Percentiles rank a stretch among this genome's conserved stretches.
Evolutionary conservation across 2,888 invertebrate genomes (phyloP).

Genomic region (Hetaerina titia): DNA sequence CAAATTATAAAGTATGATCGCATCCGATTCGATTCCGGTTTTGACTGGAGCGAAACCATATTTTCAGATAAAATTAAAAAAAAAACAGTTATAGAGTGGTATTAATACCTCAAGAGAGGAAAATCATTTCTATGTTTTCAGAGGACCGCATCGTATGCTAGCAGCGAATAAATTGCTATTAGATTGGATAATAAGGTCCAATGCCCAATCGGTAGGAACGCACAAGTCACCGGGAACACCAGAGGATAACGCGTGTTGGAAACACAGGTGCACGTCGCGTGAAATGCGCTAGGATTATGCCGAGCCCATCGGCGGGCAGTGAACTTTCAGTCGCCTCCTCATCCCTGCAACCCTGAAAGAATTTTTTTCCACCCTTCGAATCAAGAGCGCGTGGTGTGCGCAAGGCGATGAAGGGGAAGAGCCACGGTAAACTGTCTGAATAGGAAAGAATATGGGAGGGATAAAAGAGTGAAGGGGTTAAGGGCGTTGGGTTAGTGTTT

Average conservation of each 20-base stretch:
- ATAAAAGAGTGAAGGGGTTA: background rate
- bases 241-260: background rate
- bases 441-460: background rate
- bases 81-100: too few species aligned
- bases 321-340: background rate
- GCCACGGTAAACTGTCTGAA: slow-evolving; percentile 1
- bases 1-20: too few species aligned
- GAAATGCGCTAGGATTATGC: background rate
- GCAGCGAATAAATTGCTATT: too few species aligned
- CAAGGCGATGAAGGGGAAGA: background rate
- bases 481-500: background rate
- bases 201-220: too few species aligned
- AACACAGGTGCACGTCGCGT: background rate
- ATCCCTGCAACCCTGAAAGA: background rate
- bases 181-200: too few species aligned
- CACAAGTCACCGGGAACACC: too few species aligned
- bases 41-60: too few species aligned
- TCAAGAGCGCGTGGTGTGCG: background rate
- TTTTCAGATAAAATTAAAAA: too few species aligned
- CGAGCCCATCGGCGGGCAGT: background rate
- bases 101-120: too few species aligned
- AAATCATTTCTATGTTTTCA: too few species aligned
- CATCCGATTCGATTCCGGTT: too few species aligned
- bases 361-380: background rate
- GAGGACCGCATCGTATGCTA: too few species aligned